Conservation (phyloP, 1,140 invertebrate species). For the Pseudomyrmex flavicornis region DNA sequence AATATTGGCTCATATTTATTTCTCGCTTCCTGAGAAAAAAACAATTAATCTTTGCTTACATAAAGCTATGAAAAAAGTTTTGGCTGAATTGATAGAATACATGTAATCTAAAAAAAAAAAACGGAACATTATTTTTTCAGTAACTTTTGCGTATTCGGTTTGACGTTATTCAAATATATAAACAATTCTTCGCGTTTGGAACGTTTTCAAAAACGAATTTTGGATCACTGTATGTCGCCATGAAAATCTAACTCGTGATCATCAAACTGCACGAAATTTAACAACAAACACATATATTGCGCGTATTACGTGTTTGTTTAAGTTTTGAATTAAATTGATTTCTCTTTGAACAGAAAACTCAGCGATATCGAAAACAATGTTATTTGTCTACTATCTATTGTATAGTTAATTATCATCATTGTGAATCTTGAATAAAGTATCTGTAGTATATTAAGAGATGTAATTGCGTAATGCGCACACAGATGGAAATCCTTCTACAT, state of each 20-base stretch:
- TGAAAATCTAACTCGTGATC: neutral
- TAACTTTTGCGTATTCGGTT: neutral
- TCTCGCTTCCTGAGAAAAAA: neutral
- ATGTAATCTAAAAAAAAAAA: neutral
- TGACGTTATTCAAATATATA: neutral
- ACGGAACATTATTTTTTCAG: neutral
- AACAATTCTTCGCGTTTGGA: neutral
- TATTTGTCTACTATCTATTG: no score
- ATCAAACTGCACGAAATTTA: neutral
- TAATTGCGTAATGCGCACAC: no score
- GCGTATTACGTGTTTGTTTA: neutral
- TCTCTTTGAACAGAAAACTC: neutral
- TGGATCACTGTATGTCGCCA: neutral
- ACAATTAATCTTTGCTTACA: neutral
- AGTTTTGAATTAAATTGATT: conserved; percentile 7
- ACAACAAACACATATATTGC: neutral
- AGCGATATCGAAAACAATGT: no score
- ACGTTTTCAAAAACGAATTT: conserved; percentile 15
- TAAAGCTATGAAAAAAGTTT: no score
- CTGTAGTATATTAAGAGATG: no score
- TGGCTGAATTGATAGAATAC: neutral
- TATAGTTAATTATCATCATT: no score
- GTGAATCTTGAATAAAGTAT: no score
- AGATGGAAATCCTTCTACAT: no score
- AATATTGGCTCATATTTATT: neutral